Base-by-base conservation (phyloP, 2,888 invertebrate species). In the Lochmaea crataegi region DNA sequence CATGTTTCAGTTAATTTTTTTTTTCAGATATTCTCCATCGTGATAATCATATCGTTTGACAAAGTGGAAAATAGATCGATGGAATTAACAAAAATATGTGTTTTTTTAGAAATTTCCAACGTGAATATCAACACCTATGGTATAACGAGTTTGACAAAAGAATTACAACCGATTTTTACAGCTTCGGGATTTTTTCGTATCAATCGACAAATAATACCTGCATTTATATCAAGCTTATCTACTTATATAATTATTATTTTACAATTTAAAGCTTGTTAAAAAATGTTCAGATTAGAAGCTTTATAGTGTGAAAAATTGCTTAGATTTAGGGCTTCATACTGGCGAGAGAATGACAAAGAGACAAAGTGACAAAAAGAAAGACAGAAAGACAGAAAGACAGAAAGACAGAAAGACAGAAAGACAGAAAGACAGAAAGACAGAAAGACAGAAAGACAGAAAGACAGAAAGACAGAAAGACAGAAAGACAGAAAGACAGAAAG, bases 161-260 rank as follows among this genome's bases (percentile, higher is more conserved):
- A 64, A n/a, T 53, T 75, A 6, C 57, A 66, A 2, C 75, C 75
- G 11, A 73, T 51, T 16, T 68, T 73, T 61, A 65, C 73, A 12
- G 75, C 73, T 1, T 66, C 71, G 9, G 75, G 75, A 48, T 75
- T 73, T 51, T 75, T 75, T 45, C 9, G 22, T 16, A 41, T 75
- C 22, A 73, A 75, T 18, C 70, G 68, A 65, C 51, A 65, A 18
- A 51, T 75, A 3, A 45, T 75, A 32, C 69, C 75, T 7, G 57
- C 67, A n/a, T 71, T 75, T 38, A 18, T 75, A 18, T 71, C 75
- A 14, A 60, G 45, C 42, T n/a, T 75, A 38, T 64, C 75, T 4
- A 69, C 75, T 14, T 73, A 75, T 57, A 32, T 73, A 10, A 75
- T 75, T n/a, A 72, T 75, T 41, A 67, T 75, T 53, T 67, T 75